Base-by-base conservation (phyloP, 2,113 vertebrate genomes). In the Brachionichthys hirsutus region DNA sequence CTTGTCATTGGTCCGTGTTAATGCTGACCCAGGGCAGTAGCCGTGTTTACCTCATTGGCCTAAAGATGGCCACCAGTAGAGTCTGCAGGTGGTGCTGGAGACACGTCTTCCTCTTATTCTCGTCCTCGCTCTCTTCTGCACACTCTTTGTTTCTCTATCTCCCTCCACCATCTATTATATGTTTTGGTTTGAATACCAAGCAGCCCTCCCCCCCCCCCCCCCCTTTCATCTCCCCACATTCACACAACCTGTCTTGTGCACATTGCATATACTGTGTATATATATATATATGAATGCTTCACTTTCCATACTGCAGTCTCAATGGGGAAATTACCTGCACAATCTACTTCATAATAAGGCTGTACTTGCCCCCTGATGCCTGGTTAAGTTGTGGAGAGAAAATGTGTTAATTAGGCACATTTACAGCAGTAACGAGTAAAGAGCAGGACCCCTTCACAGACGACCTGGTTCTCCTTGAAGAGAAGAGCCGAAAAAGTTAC, bases 1-100 rank as follows among this genome's bases (percentile, higher is more conserved):
- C 78, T 81, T 88, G 89, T 89, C 89, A 85, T 83, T 81, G 84
- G 81, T 82, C 65, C 59, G 73, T 89, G 88, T 90, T 85, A 83
- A 82, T 67, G 69, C 65, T 84, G 89, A 88, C 88, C 82, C 44
- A 12, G 77, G 84, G 73, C 77, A 45, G 58, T 20, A 78, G 80
- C 75, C 63, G 71, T 61, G 3, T 70, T 85, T 78, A 87, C 86
- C 87, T 78, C 87, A 89, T 89, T 89, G 87, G 88, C 87, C 81
- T 45, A 77, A 73, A 83, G 81, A 85, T 85, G 77, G 81, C 79
- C 69, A 72, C 74, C 71, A 67, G 81, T 80, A 42, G 46, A 64
- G 78, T 75, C 65, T 62, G 73, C 88, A 89, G 88, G 85, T 87
- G 86, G 74, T 79, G 67, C 67, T 43, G 59, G 66, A 78, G 80